These are phyloP conservation scores for Nemapogon koenigi DNA, from an alignment of 2,888 invertebrate genomes.

Conservation along the genomic window DNA sequence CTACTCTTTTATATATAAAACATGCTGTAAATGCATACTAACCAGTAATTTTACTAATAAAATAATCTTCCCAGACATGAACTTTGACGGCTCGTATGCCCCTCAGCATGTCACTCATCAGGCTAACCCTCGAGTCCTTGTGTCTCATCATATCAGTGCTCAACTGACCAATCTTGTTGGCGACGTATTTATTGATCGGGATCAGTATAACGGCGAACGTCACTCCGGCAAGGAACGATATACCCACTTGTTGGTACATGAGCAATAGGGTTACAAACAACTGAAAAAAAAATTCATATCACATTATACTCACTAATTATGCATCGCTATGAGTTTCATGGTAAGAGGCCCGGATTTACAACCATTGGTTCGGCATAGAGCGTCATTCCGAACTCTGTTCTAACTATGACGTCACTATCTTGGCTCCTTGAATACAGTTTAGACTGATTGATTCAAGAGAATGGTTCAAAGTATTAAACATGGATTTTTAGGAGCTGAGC, in stretches of 20 bases:
- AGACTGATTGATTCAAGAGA: too few relatives aligned
- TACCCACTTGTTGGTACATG: slow-evolving; percentile 86
- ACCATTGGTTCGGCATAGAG: too few relatives aligned
- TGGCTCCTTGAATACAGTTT: too few relatives aligned
- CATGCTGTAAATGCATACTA: too few relatives aligned
- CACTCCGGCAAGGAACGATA: slow-evolving; percentile 91
- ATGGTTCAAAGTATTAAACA: too few relatives aligned
- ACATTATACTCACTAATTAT: too few relatives aligned
- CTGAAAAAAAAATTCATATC: slow-evolving; percentile 62
- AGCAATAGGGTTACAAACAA: slow-evolving; percentile 81
- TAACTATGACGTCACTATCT: too few relatives aligned
- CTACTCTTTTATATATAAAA: too few relatives aligned
- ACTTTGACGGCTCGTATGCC: slow-evolving; percentile 92
- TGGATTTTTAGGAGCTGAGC: too few relatives aligned
- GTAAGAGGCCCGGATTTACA: too few relatives aligned
- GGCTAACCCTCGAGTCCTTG: slow-evolving; percentile 89
- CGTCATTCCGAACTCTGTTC: too few relatives aligned
- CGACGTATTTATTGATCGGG: slow-evolving; percentile 90
- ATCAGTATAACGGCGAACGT: slow-evolving; percentile 86
- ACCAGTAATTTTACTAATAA: slow-evolving; percentile 74
- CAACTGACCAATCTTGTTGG: slow-evolving; percentile 84
- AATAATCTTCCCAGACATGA: slow-evolving; percentile 93
- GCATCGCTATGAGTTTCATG: too few relatives aligned
- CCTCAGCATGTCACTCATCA: slow-evolving; percentile 84
- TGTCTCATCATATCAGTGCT: slow-evolving; percentile 88